Percentiles rank a stretch among this genome's conserved stretches.
phyloP scores from a whole-genome alignment of 2,113 vertebrate genomes.

The Peromyscus californicus region DNA sequence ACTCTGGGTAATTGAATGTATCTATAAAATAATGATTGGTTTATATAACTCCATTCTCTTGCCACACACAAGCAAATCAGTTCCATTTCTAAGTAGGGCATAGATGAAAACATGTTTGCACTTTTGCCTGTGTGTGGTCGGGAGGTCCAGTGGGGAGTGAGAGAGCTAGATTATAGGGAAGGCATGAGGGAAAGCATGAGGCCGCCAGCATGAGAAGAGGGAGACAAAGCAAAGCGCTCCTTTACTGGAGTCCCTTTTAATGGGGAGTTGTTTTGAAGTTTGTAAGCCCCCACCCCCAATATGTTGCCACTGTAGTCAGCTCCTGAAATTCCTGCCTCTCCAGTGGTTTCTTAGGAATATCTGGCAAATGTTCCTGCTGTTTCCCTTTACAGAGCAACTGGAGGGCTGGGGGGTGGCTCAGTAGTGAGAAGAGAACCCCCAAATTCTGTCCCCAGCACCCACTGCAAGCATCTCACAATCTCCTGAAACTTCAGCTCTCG shows the following conservation, averaged over 20 bases:
- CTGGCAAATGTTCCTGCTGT: background rate
- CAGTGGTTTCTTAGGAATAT: constrained; percentile 61
- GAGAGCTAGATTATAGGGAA: background rate
- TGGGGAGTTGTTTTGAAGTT: background rate
- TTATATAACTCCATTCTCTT: constrained; percentile 9
- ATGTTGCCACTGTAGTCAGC: background rate
- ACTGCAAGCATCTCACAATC: background rate
- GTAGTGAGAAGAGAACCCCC: background rate
- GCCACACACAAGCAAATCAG: background rate
- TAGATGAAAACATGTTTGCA: background rate
- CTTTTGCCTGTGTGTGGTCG: constrained; percentile 19
- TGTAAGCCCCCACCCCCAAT: background rate
- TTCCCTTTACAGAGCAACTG: background rate
- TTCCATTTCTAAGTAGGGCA: background rate
- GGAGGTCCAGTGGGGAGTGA: background rate
- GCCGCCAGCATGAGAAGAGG: background rate
- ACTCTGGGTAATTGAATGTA: background rate
- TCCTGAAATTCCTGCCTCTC: constrained; percentile 43
- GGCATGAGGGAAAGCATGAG: background rate
- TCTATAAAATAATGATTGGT: constrained; percentile 31
- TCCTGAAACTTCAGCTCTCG: background rate
- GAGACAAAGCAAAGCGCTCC: background rate
- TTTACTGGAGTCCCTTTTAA: background rate
- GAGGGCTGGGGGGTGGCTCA: background rate
- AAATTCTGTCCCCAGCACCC: background rate